These are phyloP conservation scores for Pandemis cinnamomeana DNA, from an alignment of 2,888 invertebrate genomes.

Conservation along the genomic window DNA sequence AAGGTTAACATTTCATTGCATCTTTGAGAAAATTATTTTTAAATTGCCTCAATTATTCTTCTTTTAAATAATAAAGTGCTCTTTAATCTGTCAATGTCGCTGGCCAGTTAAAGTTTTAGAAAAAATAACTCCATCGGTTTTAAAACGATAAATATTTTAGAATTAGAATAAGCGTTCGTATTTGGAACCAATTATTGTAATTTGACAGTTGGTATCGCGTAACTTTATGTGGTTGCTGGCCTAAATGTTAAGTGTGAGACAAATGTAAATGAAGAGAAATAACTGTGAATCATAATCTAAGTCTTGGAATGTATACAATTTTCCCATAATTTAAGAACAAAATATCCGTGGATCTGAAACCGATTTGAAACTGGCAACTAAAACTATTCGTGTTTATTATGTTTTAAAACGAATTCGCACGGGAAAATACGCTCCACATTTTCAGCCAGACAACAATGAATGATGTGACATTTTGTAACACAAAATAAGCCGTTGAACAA, in stretches of 20 bases:
- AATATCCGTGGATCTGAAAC: background rate
- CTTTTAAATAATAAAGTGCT: conserved; percentile 18
- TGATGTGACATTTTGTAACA: conserved; percentile 48
- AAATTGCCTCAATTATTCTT: conserved; percentile 21
- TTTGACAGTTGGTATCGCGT: conserved; percentile 37
- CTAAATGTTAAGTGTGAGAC: conserved; percentile 30
- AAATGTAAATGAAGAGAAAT: conserved; percentile 28
- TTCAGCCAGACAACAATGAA: conserved; percentile 43
- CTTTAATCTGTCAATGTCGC: conserved; percentile 23
- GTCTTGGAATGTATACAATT: conserved; percentile 3
- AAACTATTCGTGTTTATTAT: conserved; percentile 11
- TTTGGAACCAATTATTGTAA: conserved; percentile 37
- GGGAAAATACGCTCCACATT: conserved; percentile 30
- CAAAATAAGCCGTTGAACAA: conserved; percentile 53
- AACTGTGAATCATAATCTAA: conserved; percentile 26
- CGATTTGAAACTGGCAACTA: background rate
- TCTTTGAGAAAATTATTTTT: conserved; percentile 25
- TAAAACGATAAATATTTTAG: conserved; percentile 23
- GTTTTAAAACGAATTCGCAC: background rate
- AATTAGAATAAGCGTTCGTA: conserved; percentile 35
- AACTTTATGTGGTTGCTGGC: conserved; percentile 35
- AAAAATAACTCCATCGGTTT: conserved; percentile 20
- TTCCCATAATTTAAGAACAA: background rate
- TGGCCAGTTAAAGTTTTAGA: conserved; percentile 11
- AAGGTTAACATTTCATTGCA: no score